Evolutionary conservation across 2,888 invertebrate species (phyloP).

Genomic region (Cephalotes varians): DNA sequence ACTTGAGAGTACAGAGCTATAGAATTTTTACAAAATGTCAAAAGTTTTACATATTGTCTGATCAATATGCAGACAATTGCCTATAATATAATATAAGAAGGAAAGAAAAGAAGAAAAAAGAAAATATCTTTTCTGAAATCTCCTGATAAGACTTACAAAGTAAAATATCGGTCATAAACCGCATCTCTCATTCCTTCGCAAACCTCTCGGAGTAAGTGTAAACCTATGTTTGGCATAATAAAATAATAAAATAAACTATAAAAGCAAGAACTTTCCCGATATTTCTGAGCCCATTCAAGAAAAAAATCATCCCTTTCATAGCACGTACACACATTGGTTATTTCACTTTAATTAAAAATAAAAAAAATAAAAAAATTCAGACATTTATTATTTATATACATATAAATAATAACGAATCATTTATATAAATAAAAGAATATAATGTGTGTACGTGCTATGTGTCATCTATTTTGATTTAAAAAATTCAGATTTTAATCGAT

Average conservation of each 20-base stretch:
- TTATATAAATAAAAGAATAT: not conserved
- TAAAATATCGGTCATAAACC: constrained; percentile 1
- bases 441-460: not conserved
- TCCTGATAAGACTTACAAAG: constrained; percentile 12
- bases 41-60: not conserved
- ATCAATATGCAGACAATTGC: constrained; percentile 1
- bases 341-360: not conserved
- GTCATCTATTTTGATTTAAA: not conserved
- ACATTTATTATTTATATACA: not conserved
- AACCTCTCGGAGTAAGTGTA: not conserved
- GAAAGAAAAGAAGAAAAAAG: not conserved
- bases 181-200: not conserved
- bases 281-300: not conserved
- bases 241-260: not conserved
- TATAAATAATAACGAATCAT: not conserved
- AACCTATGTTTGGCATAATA: constrained; percentile 1
- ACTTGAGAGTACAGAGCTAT: not conserved
- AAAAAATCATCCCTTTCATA: not conserved
- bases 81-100: not conserved
- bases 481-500: not conserved
- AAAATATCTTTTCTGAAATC: constrained; percentile 11
- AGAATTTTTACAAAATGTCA: not conserved
- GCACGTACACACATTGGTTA: not conserved
- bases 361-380: not conserved
- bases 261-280: not conserved